Base-by-base conservation (phyloP, 2,888 invertebrate genomes). In the Brachypalpus laphriformis region DNA sequence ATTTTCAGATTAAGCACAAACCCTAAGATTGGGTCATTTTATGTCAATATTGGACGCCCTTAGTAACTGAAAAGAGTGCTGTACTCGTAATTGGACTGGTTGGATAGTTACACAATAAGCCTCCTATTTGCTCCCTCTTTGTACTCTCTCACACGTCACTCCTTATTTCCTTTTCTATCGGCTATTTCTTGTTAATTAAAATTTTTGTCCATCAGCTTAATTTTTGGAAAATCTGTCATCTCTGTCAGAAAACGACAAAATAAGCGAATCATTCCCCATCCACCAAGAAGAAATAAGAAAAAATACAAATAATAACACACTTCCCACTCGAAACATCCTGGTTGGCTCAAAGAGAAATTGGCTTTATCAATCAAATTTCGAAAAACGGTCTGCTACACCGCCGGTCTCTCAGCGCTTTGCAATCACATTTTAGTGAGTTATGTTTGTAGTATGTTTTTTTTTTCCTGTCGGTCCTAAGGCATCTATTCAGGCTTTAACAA, bases 351-450 rank as follows among this genome's bases (percentile, higher is more conserved):
- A 49, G 57, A 51, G 31, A 72, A 72, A 80, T 76, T 71, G 65
- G 51, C 51, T 66, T 66, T 65, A 71, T 71, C 76, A 76, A 82
- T 76, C 70, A 76, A 76, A 71, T 45, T 65, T 54, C 25, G 28
- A 51, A 51, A 74, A 72, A 49, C 9, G 42, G 28, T 54, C 54
- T n/a, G 1, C 8, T 31, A 49, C n/a, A 22, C 40, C 31, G 22
- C 25, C 49, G n/a, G n/a, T n/a, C 14, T 11, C 57, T 80, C 51
- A 28, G 54, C 20, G 34, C 51, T 20, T 56, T 49, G 34, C 57
- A 71, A 82, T 76, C 65, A 57, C 71, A 82, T 76, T 71, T 71
- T 28, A 59, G 63, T 34, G 37, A 75, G 76, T 71, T 57, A 34
- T 45, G 57, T 66, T 65, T 54, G 22, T 37, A 34, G 59, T n/a